Conservation (phyloP, 2,797 vertebrate species). For the Enteromius afrohamiltoni region DNA sequence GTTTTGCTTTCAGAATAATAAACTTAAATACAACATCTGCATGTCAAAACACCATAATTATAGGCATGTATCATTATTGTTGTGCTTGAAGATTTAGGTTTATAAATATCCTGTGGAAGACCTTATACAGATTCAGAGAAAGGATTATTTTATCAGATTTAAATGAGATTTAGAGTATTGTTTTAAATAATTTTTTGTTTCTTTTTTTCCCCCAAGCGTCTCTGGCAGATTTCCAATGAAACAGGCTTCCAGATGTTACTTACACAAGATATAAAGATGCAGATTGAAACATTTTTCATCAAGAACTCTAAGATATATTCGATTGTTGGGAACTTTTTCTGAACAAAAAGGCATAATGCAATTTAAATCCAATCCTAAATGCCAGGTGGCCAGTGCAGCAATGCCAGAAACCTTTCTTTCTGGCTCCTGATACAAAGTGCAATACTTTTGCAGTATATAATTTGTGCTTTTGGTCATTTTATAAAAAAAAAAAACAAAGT, state of each 20-base stretch:
- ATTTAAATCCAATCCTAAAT: constrained; percentile 37
- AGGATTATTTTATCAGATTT: constrained; percentile 33
- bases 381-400: constrained; percentile 16
- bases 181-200: constrained; percentile 7
- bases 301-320: not conserved
- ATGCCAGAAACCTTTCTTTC: constrained; percentile 12
- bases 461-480: constrained; percentile 20
- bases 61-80: not conserved
- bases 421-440: constrained; percentile 5
- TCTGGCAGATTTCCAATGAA: constrained; percentile 13
- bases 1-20: not conserved
- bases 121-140: constrained; percentile 23
- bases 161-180: constrained; percentile 34
- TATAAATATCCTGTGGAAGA: not conserved
- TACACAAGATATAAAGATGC: constrained; percentile 19
- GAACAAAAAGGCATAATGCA: constrained; percentile 12
- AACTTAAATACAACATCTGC: constrained; percentile 14
- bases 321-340: not conserved
- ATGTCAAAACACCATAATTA: not conserved
- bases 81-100: not conserved
- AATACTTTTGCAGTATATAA: not conserved
- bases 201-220: not conserved
- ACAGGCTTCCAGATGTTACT: constrained; percentile 34
- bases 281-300: constrained; percentile 37
- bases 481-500: not conserved